A percentile compares a stretch with the other conserved stretches of the same genome.
Conservation (phyloP, 2,113 vertebrate species). For the Antechinus stuartii region DNA sequence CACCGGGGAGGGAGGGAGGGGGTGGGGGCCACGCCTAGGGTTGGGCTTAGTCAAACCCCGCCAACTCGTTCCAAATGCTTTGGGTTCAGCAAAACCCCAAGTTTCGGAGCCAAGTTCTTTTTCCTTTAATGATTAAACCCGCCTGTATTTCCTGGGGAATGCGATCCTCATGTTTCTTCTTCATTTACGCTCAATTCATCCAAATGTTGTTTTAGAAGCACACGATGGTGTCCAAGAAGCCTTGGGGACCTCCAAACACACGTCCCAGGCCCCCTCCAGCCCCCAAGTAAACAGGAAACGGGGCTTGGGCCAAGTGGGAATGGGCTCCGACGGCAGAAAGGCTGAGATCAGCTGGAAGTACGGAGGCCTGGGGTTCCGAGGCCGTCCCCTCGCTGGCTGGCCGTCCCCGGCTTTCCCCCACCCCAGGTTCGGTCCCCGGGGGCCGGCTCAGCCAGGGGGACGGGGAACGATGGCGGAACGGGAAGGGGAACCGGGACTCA, state of each 20-base stretch:
- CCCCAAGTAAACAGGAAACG: constrained; percentile 52
- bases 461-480: background rate
- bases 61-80: constrained; percentile 37
- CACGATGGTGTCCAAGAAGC: background rate
- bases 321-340: background rate
- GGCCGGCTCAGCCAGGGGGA: accelerated
- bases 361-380: constrained; percentile 28
- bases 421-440: background rate
- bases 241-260: background rate
- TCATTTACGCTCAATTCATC: background rate
- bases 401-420: background rate
- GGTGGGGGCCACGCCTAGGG: constrained; percentile 11
- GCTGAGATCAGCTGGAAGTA: background rate
- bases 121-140: constrained; percentile 41
- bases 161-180: background rate
- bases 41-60: constrained; percentile 16
- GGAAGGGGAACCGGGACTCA: background rate
- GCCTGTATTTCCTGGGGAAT: background rate
- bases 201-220: accelerated
- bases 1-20: background rate
- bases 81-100: constrained; percentile 45
- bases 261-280: accelerated
- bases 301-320: background rate
- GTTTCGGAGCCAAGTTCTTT: constrained; percentile 43
- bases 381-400: constrained; percentile 14